Evolutionary conservation across 2,888 invertebrate species (phyloP), one percentile per base, ranked within the genome.

Genomic region (Saturnia japonica): DNA sequence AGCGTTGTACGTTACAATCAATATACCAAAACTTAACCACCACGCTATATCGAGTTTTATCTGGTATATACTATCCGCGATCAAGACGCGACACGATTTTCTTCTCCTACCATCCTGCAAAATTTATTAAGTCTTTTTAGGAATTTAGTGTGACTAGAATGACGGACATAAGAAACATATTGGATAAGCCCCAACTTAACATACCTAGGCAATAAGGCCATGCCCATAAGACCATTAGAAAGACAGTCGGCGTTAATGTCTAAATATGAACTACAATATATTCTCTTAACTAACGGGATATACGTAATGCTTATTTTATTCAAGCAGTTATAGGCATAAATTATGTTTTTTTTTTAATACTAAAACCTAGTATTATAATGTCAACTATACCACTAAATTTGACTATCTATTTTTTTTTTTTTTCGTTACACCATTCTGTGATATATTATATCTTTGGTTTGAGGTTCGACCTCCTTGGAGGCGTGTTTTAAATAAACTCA

Each of bases 311-410:
- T 82, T 77, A 81, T 79, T 85, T 81, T 82, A 74, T 73, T 72
- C 71, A 90, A 90, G 90, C 90, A 80, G 82, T 82, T 86, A 87
- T 88, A 90, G 89, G 89, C 90, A 76, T 85, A 87, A 85, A 84
- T 82, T 76, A 85, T 84, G 79, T 80, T 79, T 60, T 60, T 60
- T 60, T 54, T 60, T 60, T 28, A 1, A 25, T 25, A 77, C 80
- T 84, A 83, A 77, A 72, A 75, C 75, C 89, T 91, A 91, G 85
- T 85, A 80, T 82, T 85, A 83, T 77, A 74, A 87, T 84, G 83
- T 83, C 80, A 78, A 80, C 84, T 89, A 87, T 80, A 73, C 28
- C 74, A 68, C 91, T 93, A 93, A 85, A 91, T 91, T 93, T 91
- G 85, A 82, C 93, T 93, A 93, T 88, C 94, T 92, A 91, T 78